phyloP scores from a whole-genome alignment of 2,888 invertebrate genomes.

The Heliconius sara region DNA sequence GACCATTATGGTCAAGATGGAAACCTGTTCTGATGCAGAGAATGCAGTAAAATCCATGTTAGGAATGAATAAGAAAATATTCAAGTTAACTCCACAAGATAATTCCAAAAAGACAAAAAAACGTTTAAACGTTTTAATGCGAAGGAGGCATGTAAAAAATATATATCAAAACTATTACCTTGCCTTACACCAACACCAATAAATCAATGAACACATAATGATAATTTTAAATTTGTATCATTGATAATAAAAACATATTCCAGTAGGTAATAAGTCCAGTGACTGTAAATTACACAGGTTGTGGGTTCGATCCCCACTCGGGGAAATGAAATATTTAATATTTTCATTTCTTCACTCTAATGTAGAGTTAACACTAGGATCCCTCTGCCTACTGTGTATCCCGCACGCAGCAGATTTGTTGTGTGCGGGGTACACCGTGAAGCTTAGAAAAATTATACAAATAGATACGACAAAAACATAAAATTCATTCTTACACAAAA shows the following conservation, averaged over 20 bases:
- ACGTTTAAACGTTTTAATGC: conserved; percentile 59
- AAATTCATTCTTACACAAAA: not conserved
- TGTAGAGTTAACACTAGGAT: no score
- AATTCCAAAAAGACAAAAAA: conserved; percentile 60
- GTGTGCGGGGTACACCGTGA: no score
- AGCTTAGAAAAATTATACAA: no score
- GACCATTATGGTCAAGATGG: conserved; percentile 48
- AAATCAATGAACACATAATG: not conserved
- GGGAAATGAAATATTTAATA: no score
- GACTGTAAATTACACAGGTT: no score
- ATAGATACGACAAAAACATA: not conserved
- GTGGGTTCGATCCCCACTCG: no score
- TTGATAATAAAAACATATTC: not conserved
- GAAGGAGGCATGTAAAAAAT: conserved; percentile 64
- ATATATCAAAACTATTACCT: conserved; percentile 76
- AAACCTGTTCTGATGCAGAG: conserved; percentile 48
- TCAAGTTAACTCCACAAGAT: conserved; percentile 52
- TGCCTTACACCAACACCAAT: conserved; percentile 58
- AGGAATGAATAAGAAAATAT: conserved; percentile 49
- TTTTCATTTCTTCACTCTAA: no score
- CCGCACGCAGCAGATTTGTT: no score
- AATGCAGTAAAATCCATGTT: conserved; percentile 52
- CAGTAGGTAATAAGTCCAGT: not conserved
- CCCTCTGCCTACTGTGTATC: no score
- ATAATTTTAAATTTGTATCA: not conserved